Evolutionary conservation across 2,888 invertebrate genomes (phyloP).

Genomic region (Tenthredo notha): DNA sequence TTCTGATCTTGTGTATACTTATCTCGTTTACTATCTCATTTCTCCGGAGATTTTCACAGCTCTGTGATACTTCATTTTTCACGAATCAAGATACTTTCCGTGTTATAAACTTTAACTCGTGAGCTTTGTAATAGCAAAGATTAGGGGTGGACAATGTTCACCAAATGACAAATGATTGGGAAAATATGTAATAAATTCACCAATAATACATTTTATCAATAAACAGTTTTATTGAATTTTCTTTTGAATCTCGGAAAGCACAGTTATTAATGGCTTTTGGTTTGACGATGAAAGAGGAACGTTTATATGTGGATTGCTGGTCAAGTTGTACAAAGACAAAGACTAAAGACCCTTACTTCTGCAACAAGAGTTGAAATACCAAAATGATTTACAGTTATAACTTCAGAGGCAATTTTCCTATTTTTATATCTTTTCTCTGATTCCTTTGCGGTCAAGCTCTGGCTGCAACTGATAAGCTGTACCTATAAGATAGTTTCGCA

Average conservation of each 20-base stretch:
- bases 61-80: not conserved
- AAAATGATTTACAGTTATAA: conserved; percentile 25
- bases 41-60: not conserved
- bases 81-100: not conserved
- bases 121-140: no score
- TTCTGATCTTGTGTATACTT: not conserved
- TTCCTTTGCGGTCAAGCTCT: not conserved
- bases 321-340: conserved; percentile 10
- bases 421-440: not conserved
- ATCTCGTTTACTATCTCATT: conserved; percentile 13
- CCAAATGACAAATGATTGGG: not conserved
- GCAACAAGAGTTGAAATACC: not conserved
- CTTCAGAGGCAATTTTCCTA: not conserved
- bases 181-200: not conserved
- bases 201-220: not conserved
- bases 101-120: not conserved
- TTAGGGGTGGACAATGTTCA: not conserved
- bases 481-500: not conserved
- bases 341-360: not conserved
- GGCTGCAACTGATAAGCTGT: not conserved
- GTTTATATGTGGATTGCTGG: not conserved
- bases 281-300: not conserved
- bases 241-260: not conserved
- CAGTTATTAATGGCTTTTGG: not conserved
- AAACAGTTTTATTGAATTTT: not conserved